Conservation (phyloP, 2,797 vertebrate species). For the Phoeniculus purpureus region DNA sequence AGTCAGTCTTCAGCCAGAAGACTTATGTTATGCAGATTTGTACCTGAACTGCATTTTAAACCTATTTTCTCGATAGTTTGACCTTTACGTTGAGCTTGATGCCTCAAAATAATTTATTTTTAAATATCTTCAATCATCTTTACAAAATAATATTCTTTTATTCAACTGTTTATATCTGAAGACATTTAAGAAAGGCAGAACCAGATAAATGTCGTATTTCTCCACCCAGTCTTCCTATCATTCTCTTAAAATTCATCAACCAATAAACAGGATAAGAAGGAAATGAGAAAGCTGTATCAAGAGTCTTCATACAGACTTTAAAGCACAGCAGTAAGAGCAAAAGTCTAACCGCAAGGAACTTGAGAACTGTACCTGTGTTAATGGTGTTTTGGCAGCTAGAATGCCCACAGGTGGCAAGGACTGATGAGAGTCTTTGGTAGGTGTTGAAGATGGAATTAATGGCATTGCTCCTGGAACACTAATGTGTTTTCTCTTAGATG, state of each 20-base stretch:
- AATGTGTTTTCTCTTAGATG: conserved; percentile 92
- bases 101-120: not conserved
- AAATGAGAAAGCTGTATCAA: not conserved
- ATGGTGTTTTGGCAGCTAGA: conserved; percentile 84
- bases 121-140: not conserved
- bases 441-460: conserved; percentile 83
- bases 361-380: conserved; percentile 78
- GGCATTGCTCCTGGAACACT: conserved; percentile 82
- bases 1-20: not conserved
- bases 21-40: not conserved
- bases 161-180: not conserved
- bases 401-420: conserved; percentile 83
- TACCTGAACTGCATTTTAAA: not conserved
- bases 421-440: conserved; percentile 87
- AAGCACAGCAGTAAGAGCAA: not conserved
- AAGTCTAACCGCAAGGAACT: not conserved
- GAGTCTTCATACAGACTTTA: not conserved
- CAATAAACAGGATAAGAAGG: not conserved
- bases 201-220: not conserved
- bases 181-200: not conserved
- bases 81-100: not conserved
- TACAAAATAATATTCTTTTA: not conserved
- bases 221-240: not conserved
- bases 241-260: not conserved
- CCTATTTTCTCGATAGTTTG: not conserved